These are phyloP conservation scores for Cirrhinus molitorella DNA, from an alignment of 2,797 vertebrate species.

Conservation along the genomic window DNA sequence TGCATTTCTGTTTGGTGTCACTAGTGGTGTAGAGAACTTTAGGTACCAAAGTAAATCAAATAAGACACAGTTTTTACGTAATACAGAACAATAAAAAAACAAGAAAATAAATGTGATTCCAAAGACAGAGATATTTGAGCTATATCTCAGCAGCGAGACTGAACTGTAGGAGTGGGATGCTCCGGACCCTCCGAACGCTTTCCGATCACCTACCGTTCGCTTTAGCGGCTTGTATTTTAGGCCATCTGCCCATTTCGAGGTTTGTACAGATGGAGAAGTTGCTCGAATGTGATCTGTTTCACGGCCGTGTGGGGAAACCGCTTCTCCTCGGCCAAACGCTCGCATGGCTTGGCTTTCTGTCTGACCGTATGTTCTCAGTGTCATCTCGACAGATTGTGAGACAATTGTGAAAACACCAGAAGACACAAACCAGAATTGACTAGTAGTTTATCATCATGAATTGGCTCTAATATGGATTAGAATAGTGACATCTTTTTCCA, in stretches of 20 bases:
- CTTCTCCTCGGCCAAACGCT: conserved; percentile 21
- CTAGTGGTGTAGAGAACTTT: neutral
- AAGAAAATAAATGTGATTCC: neutral
- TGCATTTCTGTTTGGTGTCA: neutral
- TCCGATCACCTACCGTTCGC: neutral
- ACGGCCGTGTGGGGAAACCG: conserved; percentile 27
- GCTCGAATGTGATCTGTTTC: conserved; percentile 9
- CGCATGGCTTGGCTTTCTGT: conserved; percentile 31
- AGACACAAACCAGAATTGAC: neutral
- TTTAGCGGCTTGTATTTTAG: conserved; percentile 39
- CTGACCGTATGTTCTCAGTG: conserved; percentile 46
- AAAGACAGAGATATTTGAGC: too few species aligned
- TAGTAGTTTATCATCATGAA: neutral
- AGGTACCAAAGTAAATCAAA: neutral
- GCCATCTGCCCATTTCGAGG: conserved; percentile 50
- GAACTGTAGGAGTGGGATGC: neutral
- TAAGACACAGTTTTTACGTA: neutral
- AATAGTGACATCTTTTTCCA: neutral
- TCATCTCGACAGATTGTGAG: conserved; percentile 27
- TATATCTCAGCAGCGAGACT: neutral
- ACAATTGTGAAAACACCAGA: conserved; percentile 11
- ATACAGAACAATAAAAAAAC: neutral
- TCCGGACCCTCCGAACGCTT: neutral
- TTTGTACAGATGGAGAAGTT: neutral
- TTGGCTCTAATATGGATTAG: neutral